Base-by-base conservation (phyloP, 1,140 invertebrate species). In the Scaptomyza graminum region DNA sequence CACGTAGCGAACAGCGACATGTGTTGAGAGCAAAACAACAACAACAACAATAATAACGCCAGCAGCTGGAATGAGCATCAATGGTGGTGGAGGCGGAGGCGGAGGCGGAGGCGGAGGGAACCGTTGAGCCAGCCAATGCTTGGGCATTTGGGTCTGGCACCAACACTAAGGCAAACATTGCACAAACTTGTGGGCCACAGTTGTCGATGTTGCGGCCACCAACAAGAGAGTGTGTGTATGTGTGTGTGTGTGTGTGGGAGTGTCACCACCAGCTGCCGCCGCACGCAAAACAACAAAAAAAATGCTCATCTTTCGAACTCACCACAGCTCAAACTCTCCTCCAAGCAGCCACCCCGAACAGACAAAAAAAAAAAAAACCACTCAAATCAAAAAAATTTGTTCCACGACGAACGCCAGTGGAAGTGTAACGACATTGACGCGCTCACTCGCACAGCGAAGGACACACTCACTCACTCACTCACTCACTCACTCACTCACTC, bases 141-240 rank as follows among this genome's bases (percentile, higher is more conserved):
- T 60, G 56, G 63, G 63, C 51, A 34, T 34, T 34, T 34, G 31
- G 31, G 37, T 41, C 44, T 22, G 15, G 15, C 28, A 74, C 54
- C 52, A 56, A 74, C 15, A 65, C 59, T 15, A 54, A 60, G 54
- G 46, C 67, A 61, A 43, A 60, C 56, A 54, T 70, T 65, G 73
- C 68, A 73, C 67, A 76, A 76, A 66, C 52, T 75, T 71, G 70
- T 79, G 79, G 64, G 79, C 79, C 79, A 71, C 69, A 75, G 65
- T 79, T 82, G 73, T 76, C 76, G 79, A 73, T 82, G 79, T 73
- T 77, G 79, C 66, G 77, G 54, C 66, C 56, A 41, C 28, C 15
- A 41, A 41, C 2, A 8, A n/a, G 12, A 41, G 12, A n/a, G 12
- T n/a, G 37, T 39, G 37, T 39, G 39, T 44, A 25, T n/a, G 39